A percentile compares a stretch with the other conserved stretches of the same genome.
Evolutionary conservation across 92 coral and sea anemone species (phyloP).

Genomic region (Isaurus tuberculatus): DNA sequence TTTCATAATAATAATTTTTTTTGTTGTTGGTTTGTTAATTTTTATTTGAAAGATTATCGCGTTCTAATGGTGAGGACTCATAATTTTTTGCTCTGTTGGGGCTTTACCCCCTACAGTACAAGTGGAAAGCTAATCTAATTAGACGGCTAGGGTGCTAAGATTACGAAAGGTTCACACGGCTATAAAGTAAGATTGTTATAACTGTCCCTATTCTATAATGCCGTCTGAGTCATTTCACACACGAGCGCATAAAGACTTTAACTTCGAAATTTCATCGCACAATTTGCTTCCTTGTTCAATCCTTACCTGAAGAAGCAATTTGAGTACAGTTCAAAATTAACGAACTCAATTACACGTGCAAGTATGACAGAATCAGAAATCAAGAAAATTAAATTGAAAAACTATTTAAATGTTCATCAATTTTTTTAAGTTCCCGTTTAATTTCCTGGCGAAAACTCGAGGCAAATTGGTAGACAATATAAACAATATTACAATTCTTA

Average conservation of each 20-base stretch:
- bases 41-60: constrained; percentile 28
- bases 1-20: background rate
- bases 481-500: background rate
- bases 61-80: constrained; percentile 30
- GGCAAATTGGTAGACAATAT: constrained; percentile 6
- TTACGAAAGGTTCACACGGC: background rate
- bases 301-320: background rate
- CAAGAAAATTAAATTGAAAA: background rate
- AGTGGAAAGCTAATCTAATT: constrained; percentile 60
- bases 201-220: constrained; percentile 6
- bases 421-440: background rate
- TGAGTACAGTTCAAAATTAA: background rate
- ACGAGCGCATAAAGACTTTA: constrained; percentile 3
- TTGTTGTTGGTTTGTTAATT: constrained; percentile 15
- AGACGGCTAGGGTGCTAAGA: constrained; percentile 46
- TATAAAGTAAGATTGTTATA: constrained; percentile 3
- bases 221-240: background rate
- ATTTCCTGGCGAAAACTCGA: background rate
- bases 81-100: constrained; percentile 40
- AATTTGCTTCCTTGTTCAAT: background rate
- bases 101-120: constrained; percentile 32
- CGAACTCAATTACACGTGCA: background rate
- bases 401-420: background rate
- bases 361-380: background rate
- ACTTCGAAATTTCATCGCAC: background rate